Percentiles rank a stretch among this genome's conserved stretches.
Evolutionary conservation across 2,888 invertebrate genomes (phyloP).

Genomic region (Spilarctia lutea): DNA sequence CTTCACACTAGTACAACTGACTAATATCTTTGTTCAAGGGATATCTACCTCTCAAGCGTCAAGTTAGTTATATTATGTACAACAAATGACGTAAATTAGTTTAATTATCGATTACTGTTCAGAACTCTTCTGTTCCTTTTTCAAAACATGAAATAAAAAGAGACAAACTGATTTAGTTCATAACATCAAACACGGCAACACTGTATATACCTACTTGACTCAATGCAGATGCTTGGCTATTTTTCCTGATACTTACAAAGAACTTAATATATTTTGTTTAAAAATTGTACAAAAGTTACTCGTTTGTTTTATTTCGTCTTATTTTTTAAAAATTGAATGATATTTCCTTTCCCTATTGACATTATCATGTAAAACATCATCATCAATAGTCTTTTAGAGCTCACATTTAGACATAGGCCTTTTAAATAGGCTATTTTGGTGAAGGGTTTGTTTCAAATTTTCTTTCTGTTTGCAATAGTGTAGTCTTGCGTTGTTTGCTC

Average conservation of each 20-base stretch:
- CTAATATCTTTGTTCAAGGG: background rate
- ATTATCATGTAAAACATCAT: too few relatives aligned
- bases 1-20: background rate
- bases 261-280: background rate
- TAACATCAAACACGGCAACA: background rate
- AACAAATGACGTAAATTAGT: background rate
- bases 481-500: too few relatives aligned
- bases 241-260: background rate
- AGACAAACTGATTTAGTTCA: background rate
- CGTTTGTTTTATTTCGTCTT: background rate
- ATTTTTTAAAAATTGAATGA: background rate
- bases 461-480: too few relatives aligned
- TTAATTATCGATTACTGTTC: background rate
- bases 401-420: too few relatives aligned
- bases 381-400: too few relatives aligned
- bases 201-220: background rate
- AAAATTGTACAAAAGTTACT: background rate
- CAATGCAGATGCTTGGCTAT: background rate
- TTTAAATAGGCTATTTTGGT: too few relatives aligned
- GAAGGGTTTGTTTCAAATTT: too few relatives aligned
- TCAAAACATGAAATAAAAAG: background rate
- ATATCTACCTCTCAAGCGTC: background rate
- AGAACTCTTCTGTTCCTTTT: background rate
- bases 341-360: too few relatives aligned
- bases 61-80: background rate